Conservation (phyloP, 2,113 vertebrate species). For the Platycercus adscitus region DNA sequence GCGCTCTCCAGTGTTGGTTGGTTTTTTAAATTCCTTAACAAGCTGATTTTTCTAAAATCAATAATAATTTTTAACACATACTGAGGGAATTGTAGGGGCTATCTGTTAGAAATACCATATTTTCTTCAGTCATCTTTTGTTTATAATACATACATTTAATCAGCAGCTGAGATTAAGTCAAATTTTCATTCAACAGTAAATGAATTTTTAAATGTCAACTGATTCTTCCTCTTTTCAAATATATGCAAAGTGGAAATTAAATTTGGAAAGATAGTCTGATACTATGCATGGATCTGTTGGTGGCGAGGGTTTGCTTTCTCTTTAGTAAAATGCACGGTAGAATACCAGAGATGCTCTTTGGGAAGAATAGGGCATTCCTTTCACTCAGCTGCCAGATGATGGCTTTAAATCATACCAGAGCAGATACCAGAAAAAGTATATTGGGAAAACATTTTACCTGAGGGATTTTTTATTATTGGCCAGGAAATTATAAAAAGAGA, state of each 20-base stretch:
- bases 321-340: not conserved
- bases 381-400: not conserved
- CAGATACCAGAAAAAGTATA: not conserved
- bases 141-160: not conserved
- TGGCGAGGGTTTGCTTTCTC: not conserved
- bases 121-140: not conserved
- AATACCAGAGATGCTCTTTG: not conserved
- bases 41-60: not conserved
- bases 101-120: not conserved
- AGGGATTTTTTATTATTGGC: not conserved
- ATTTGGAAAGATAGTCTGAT: not conserved
- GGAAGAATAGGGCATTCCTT: not conserved
- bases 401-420: not conserved
- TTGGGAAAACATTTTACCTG: constrained; percentile 3
- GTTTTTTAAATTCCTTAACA: not conserved
- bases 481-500: constrained; percentile 15
- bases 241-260: not conserved
- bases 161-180: not conserved
- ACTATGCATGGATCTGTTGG: not conserved
- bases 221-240: not conserved
- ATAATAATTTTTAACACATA: not conserved
- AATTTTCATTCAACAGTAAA: not conserved
- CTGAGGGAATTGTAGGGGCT: not conserved
- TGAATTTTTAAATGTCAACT: not conserved
- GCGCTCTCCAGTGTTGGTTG: not conserved